Evolutionary conservation across 2,113 vertebrate species (phyloP), one percentile per base, ranked within the genome.

Genomic region (Condylura cristata): DNA sequence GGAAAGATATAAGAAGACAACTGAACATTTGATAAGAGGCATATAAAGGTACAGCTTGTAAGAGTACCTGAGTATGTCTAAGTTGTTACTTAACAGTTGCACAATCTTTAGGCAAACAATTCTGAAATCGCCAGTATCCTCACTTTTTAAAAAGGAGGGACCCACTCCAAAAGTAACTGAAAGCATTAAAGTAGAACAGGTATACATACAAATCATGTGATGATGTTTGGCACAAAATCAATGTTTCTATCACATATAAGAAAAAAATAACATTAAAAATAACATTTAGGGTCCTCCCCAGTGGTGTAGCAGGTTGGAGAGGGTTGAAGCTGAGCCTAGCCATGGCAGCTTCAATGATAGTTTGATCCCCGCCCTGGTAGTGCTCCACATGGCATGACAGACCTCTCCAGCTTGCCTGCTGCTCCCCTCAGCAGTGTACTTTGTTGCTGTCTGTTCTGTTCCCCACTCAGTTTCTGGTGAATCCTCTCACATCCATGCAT

Each of bases 191-290:
- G 24, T 76, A 65, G 44, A 20, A 3, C 79, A 84, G 28, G 22
- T 26, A 76, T 22, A 61, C 30, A 76, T 22, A 61, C 30, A 8
- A 87, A 94, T 87, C 18, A 94, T 12, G 0, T 82, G 22, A 53
- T 34, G 32, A n/a, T 22, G 5, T 56, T 58, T 94, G 37, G 44
- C 44, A 95, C 65, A 93, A 92, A 93, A 82, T 71, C 74, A 28
- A 76, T 61, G 44, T 44, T n/a, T 30, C 74, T 37, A 89, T 17
- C 14, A 81, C 18, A 70, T 22, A 70, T 30, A 72, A 87, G 6
- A 81, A 94, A 51, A 11, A 53, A 89, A 56, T 44, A 58, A 78
- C 32, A 56, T 68, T 39, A 41, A 87, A 12, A 88, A 44, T 26
- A 24, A 60, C 65, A 74, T n/a, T n/a, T n/a, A n/a, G n/a, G n/a